Evolutionary conservation across 2,888 invertebrate genomes (phyloP), one percentile per base, ranked within the genome.

Genomic region (Tanytarsus gracilentus): DNA sequence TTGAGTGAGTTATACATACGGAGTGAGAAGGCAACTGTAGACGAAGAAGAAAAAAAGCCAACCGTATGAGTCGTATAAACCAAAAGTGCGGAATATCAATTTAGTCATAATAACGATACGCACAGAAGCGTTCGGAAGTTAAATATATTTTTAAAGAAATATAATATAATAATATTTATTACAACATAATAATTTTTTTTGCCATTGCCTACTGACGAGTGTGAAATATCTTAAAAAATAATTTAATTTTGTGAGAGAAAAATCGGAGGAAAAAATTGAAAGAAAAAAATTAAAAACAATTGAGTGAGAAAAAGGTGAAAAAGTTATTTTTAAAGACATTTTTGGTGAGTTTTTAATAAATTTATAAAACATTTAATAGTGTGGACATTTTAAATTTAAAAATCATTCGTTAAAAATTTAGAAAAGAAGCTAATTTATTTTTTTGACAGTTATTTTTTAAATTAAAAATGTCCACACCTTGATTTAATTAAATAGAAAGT

Each of bases 71-170:
- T 40, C 55, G 58, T 58, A 58, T 58, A 58, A 58, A 58, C 58
- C 48, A 58, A 48, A 58, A 58, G 58, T 58, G 48, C 58, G 48
- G 48, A 58, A 48, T 44, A 58, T 58, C 58, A 55, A 55, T 55
- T 55, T 55, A 55, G 55, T 58, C 58, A 58, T 58, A 58, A 58
- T 58, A 58, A 58, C 58, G 29, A 48, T 58, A 58, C 58, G 58
- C 58, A 58, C 58, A 58, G 58, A 58, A 58, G 58, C 58, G 58
- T 58, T 58, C 58, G 58, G 58, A 58, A 58, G 58, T 58, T 58
- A 58, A 55, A 58, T 58, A 58, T 29, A 48, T 58, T 58, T n/a
- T 58, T 48, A 48, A 58, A 58, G 33, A 55, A 55, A 55, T 40
- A 55, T 51, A 53, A 53, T 53, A 53, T 58, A 58, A 58, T 48